A percentile compares a stretch with the other conserved stretches of the same genome.
These are phyloP conservation scores for Calyptomena viridis DNA, from an alignment of 2,113 vertebrate genomes.

Conservation along the genomic window DNA sequence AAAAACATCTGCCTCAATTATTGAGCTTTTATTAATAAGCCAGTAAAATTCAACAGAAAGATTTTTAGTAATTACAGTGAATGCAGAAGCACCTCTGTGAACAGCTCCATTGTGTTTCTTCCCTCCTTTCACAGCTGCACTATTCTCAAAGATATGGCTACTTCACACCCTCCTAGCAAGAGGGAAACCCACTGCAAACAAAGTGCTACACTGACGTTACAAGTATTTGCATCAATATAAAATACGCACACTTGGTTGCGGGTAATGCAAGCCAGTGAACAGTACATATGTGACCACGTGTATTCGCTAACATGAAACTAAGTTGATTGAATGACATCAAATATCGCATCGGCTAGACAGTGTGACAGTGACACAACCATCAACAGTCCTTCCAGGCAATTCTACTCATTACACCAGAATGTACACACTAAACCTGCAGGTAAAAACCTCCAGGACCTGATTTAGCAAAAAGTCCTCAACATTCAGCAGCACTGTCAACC, in stretches of 20 bases:
- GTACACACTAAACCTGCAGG: background rate
- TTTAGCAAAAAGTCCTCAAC: background rate
- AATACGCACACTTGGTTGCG: background rate
- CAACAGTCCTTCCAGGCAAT: background rate
- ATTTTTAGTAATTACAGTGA: background rate
- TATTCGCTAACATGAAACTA: background rate
- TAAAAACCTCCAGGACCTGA: background rate
- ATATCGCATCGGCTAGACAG: background rate
- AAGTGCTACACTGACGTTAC: background rate
- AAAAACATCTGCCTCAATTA: background rate
- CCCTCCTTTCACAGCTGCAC: background rate
- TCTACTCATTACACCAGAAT: background rate
- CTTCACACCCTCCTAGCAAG: background rate
- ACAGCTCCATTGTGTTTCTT: background rate
- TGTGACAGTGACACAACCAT: background rate
- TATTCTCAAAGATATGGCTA: background rate
- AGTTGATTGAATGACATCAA: background rate
- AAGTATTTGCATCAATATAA: background rate
- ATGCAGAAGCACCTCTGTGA: background rate
- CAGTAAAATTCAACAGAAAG: background rate
- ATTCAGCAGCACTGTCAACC: background rate
- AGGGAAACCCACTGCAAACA: background rate
- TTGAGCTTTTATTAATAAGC: background rate
- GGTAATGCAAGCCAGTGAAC: background rate
- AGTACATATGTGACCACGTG: background rate